These are phyloP conservation scores for Sphenopsis melanotis DNA, from an alignment of 2,797 vertebrate species.

Conservation along the genomic window DNA sequence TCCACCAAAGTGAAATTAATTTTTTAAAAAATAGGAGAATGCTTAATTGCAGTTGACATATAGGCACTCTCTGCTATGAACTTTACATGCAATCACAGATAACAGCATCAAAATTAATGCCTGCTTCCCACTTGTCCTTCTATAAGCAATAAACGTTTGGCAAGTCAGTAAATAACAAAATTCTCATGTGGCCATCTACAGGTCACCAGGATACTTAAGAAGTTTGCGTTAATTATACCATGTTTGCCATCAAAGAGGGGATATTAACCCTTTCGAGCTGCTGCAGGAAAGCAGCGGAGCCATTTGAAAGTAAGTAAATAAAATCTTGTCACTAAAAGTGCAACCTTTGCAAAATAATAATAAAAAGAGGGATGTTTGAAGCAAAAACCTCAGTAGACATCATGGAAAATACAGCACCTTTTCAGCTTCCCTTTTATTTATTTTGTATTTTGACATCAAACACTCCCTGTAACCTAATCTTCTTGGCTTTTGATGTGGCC, in stretches of 20 bases:
- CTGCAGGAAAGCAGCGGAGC: not conserved
- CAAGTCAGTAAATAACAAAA: conserved; percentile 69
- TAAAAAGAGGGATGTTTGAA: not conserved
- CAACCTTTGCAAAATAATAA: not conserved
- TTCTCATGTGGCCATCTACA: conserved; percentile 69
- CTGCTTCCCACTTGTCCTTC: conserved; percentile 54
- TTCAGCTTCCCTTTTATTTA: conserved; percentile 60
- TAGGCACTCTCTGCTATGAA: conserved; percentile 4
- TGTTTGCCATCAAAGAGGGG: conserved; percentile 60
- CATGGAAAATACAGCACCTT: conserved; percentile 41
- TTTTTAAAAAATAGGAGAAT: not conserved
- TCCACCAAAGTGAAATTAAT: not conserved
- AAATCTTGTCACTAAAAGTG: not conserved
- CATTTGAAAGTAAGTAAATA: not conserved
- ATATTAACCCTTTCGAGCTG: conserved; percentile 31
- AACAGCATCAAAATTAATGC: conserved; percentile 46
- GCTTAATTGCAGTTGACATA: conserved; percentile 46
- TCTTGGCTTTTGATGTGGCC: conserved; percentile 69
- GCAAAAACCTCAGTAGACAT: not conserved
- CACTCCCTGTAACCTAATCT: conserved; percentile 69
- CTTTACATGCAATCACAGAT: conserved; percentile 24
- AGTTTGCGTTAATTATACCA: conserved; percentile 62
- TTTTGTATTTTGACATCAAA: conserved; percentile 72
- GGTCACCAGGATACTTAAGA: conserved; percentile 68
- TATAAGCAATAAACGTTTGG: conserved; percentile 60